These are phyloP conservation scores for Prosapia bicincta DNA, from an alignment of 2,888 invertebrate genomes.

Conservation along the genomic window DNA sequence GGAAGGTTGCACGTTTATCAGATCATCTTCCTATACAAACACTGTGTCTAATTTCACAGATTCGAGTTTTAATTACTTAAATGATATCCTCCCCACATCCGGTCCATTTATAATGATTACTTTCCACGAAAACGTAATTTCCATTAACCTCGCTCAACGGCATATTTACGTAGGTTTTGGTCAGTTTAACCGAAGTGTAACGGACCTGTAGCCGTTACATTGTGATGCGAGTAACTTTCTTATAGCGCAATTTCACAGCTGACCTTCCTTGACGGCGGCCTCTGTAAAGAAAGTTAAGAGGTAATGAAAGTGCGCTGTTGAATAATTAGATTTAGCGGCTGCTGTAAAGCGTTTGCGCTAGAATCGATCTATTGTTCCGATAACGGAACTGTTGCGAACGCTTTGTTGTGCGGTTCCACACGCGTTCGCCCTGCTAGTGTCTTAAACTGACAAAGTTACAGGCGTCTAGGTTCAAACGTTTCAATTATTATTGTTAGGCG, in stretches of 20 bases:
- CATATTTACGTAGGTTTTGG: background rate
- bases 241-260: background rate
- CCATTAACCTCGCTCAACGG: background rate
- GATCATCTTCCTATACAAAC: background rate
- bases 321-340: background rate
- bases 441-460: too few relatives aligned
- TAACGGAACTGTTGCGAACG: conserved; percentile 2
- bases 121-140: background rate
- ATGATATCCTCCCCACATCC: background rate
- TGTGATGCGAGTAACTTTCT: background rate
- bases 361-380: background rate
- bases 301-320: background rate
- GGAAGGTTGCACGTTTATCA: background rate
- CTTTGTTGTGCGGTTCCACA: too few relatives aligned
- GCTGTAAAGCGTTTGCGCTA: background rate
- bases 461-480: too few relatives aligned
- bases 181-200: background rate
- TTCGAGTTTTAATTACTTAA: background rate
- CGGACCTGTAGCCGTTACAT: background rate
- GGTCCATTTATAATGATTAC: background rate
- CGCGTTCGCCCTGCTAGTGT: too few relatives aligned
- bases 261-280: background rate
- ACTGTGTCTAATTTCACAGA: background rate
- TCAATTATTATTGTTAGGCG: too few relatives aligned
- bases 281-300: background rate